Evolutionary conservation across 1,140 invertebrate species (phyloP), one percentile per base, ranked within the genome.

Genomic region (Zaprionus capensis): DNA sequence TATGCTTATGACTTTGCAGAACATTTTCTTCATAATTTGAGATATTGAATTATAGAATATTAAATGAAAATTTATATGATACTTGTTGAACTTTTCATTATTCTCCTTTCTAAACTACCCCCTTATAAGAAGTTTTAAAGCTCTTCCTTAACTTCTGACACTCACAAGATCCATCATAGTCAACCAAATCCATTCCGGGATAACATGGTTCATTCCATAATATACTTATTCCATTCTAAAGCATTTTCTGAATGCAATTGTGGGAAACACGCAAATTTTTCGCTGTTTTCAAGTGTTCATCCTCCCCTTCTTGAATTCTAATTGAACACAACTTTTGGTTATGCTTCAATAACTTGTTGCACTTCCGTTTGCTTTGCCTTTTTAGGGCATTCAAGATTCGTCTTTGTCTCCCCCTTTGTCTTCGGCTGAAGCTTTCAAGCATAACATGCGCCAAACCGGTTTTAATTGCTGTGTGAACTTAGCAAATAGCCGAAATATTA

Each of bases 391-490:
- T 56, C 20, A 15, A 20, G 28, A 31, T 41, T 56, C 53, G 64
- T 24, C 11, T 4, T 56, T 24, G 20, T 34, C 34, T 22, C 11
- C 34, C 51, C 34, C 9, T 36, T 4, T 4, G 17, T 17, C 46
- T 11, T 17, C 17, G 7, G 53, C 49, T 22, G 38, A 66, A 57
- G 53, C 64, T 41, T 66, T 57, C 34, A 44, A 66, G 51, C 53
- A 66, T 66, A 66, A 66, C 64, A 44, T 66, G 64, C 64, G 64
- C 64, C 64, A 66, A 66, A 66, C 64, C 64, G 64, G 64, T 66
- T 66, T 66, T 57, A 66, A 66, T 66, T 66, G 64, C 34, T 66
- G 64, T 66, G 64, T 66, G 64, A 66, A 66, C 53, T 53, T 44
- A 56, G 38, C 51, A 66, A 66, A 41, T 66, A 56, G 64, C 64